Percentiles rank a stretch among this genome's conserved stretches.
phyloP scores from a whole-genome alignment of 1,140 invertebrate genomes.

The Hydropsyche tenuis region DNA sequence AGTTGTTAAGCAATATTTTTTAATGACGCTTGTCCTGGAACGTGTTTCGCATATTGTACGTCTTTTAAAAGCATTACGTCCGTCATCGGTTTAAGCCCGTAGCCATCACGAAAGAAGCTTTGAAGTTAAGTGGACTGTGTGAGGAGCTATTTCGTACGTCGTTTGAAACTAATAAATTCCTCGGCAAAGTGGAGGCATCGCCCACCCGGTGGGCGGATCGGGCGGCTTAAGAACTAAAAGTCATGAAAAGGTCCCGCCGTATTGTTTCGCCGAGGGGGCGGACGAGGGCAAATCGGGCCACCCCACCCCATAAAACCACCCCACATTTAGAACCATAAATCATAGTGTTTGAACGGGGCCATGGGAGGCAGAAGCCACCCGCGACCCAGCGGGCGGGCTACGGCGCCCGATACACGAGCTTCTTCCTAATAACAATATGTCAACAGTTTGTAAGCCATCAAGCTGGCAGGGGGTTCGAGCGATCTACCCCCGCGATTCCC shows the following conservation, averaged over 20 bases:
- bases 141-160: conserved; percentile 36
- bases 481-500: background rate
- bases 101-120: conserved; percentile 15
- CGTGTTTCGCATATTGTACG: no score
- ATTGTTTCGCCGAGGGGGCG: conserved; percentile 39
- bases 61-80: background rate
- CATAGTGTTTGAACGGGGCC: conserved; percentile 23
- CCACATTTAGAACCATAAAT: conserved; percentile 41
- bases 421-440: conserved; percentile 49
- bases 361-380: background rate
- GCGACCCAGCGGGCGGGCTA: conserved; percentile 3
- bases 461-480: conserved; percentile 5
- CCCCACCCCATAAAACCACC: conserved; percentile 3
- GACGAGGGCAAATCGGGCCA: conserved; percentile 2
- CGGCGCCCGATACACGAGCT: conserved; percentile 37
- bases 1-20: no score
- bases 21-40: no score
- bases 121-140: conserved; percentile 33
- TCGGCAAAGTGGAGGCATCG: conserved; percentile 23
- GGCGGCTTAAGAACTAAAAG: conserved; percentile 48
- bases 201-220: conserved; percentile 35
- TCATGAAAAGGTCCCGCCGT: conserved; percentile 48
- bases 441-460: conserved; percentile 51
- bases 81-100: conserved; percentile 1
- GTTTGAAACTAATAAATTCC: conserved; percentile 43